phyloP scores from a whole-genome alignment of 2,797 vertebrate species.

The Sebastes trivittatus region DNA sequence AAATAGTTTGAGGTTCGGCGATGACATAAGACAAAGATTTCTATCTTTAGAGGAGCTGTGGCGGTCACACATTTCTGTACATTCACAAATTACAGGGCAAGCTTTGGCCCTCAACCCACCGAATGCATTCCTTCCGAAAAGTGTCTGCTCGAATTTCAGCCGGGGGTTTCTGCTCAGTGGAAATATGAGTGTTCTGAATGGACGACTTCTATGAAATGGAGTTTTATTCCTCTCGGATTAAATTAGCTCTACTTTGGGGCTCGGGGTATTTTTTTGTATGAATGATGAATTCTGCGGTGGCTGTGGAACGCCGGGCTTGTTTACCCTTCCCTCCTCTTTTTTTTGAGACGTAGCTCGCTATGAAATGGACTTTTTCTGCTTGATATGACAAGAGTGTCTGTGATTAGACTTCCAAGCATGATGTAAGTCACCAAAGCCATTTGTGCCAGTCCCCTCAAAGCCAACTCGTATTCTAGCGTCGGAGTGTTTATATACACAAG shows the following conservation, averaged over 20 bases:
- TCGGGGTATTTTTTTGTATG: conserved; percentile 75
- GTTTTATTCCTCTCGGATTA: conserved; percentile 82
- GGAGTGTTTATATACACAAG: conserved; percentile 81
- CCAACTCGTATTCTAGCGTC: conserved; percentile 79
- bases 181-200: conserved; percentile 83
- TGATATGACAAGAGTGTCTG: conserved; percentile 82
- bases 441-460: conserved; percentile 76
- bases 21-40: conserved; percentile 86
- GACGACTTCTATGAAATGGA: conserved; percentile 80
- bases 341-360: conserved; percentile 58
- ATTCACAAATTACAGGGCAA: conserved; percentile 87
- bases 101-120: conserved; percentile 83
- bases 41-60: conserved; percentile 83
- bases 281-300: conserved; percentile 82
- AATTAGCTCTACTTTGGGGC: conserved; percentile 78
- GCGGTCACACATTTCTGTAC: conserved; percentile 84
- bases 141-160: conserved; percentile 85
- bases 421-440: conserved; percentile 80
- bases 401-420: conserved; percentile 79
- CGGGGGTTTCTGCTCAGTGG: conserved; percentile 81
- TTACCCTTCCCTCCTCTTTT: conserved; percentile 71
- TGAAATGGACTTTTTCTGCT: conserved; percentile 78
- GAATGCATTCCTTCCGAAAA: conserved; percentile 86
- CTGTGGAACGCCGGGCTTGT: conserved; percentile 75
- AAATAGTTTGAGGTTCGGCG: conserved; percentile 80